phyloP scores from a whole-genome alignment of 2,797 vertebrate genomes.

The Alca torda region DNA sequence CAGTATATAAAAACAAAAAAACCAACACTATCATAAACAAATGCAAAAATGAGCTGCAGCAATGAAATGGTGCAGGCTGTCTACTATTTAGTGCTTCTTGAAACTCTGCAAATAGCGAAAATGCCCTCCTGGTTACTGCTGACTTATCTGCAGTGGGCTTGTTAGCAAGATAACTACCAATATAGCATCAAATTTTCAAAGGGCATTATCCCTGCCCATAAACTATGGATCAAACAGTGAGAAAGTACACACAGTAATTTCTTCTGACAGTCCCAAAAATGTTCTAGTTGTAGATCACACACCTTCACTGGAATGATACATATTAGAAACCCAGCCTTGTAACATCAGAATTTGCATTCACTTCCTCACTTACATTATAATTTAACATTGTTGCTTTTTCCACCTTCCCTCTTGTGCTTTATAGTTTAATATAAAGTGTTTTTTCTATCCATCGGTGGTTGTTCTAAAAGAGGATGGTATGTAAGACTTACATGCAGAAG shows the following conservation, averaged over 20 bases:
- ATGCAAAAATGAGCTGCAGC: slow-evolving; percentile 32
- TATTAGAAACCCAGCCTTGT: neutral
- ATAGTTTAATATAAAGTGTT: neutral
- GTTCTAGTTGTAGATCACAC: neutral
- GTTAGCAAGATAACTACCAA: neutral
- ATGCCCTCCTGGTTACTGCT: neutral
- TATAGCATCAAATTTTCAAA: neutral
- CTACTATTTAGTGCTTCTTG: neutral
- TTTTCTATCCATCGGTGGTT: neutral
- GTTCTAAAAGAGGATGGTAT: neutral
- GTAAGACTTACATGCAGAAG: neutral
- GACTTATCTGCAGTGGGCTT: neutral
- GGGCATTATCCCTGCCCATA: neutral
- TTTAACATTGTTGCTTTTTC: neutral
- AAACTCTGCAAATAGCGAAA: neutral
- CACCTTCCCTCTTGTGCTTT: neutral
- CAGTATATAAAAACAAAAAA: slow-evolving; percentile 39
- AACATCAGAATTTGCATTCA: neutral
- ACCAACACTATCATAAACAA: slow-evolving; percentile 3
- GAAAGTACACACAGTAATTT: neutral
- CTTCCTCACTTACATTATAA: neutral
- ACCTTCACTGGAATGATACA: neutral
- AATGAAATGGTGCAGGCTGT: neutral
- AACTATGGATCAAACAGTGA: neutral
- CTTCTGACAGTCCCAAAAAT: neutral